Base-by-base conservation (phyloP, 2,113 vertebrate species). In the Hydrolagus affinis region DNA sequence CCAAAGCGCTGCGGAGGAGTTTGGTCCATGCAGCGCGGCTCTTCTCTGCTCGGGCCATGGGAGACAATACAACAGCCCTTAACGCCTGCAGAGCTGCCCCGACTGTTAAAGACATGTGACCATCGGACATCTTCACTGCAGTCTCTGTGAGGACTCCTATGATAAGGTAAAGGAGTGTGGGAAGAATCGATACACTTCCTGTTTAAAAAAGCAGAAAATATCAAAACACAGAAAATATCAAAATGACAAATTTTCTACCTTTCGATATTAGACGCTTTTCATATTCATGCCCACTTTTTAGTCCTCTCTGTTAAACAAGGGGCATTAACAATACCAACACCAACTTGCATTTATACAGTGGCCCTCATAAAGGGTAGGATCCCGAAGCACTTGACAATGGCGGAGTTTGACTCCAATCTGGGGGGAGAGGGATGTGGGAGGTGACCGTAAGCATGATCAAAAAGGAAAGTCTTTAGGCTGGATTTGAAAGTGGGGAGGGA, bases 171-270 rank as follows among this genome's bases (percentile, higher is more conserved):
- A 98, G 90, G 87, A 98, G 89, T 4, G 96, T 96, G 85, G 97
- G 97, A 28, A 98, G 95, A 89, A 98, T 87, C 25, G 96, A 97
- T 88, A 97, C 93, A 74, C 96, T 98, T 88, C 97, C 97, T 98
- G 89, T n/a, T n/a, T n/a, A n/a, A 92, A 89, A 77, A 87, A 3
- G 85, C 87, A 85, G 9, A 25, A 70, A 21, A 80, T 85, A 86
- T 88, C 77, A 74, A 85, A 86, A 25, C 56, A 66, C 30, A 85
- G 4, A 1, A 44, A 3, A 44, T 44, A 44, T 44, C 44, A 44
- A 44, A n/a, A 44, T 44, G 44, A 44, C 44, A 44, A 44, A 44
- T 44, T 44, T 3, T 44, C n/a, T n/a, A n/a, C n/a, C n/a, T n/a
- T n/a, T n/a, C n/a, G n/a, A n/a, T n/a, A n/a, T n/a, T n/a, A 44